Conservation (phyloP, 2,797 vertebrate species). For the Pangasius mekongensis region DNA sequence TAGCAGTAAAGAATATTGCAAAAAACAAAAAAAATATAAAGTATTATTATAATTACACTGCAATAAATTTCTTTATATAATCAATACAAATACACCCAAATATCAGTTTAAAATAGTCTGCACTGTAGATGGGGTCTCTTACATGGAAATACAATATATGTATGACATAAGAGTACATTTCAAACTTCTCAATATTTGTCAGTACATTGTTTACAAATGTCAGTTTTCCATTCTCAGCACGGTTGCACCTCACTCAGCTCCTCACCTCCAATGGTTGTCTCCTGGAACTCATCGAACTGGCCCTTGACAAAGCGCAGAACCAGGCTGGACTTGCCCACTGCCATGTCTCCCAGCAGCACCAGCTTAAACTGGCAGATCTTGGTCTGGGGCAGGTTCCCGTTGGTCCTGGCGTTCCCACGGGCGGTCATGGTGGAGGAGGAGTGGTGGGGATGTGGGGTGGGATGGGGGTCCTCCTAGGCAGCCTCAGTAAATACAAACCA, state of each 20-base stretch:
- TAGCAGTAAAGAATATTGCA: neutral
- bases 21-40: neutral
- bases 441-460: conserved; percentile 52
- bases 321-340: conserved; percentile 85
- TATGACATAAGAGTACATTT: neutral
- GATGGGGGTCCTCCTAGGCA: conserved; percentile 61
- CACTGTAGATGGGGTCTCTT: no score
- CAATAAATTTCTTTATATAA: neutral
- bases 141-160: neutral
- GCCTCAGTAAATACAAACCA: conserved; percentile 47
- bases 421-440: conserved; percentile 71
- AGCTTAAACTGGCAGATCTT: conserved; percentile 88
- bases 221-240: neutral
- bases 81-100: neutral
- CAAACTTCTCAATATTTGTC: neutral
- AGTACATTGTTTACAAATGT: neutral
- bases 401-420: conserved; percentile 78
- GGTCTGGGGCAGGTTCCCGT: conserved; percentile 79
- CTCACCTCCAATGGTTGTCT: conserved; percentile 85
- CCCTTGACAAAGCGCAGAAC: conserved; percentile 86
- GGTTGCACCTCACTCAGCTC: neutral
- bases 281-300: conserved; percentile 86
- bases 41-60: neutral
- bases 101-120: neutral
- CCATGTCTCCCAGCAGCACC: conserved; percentile 85